Evolutionary conservation across 2,888 invertebrate species (phyloP), one percentile per base, ranked within the genome.

Genomic region (Leptopilina myrica): DNA sequence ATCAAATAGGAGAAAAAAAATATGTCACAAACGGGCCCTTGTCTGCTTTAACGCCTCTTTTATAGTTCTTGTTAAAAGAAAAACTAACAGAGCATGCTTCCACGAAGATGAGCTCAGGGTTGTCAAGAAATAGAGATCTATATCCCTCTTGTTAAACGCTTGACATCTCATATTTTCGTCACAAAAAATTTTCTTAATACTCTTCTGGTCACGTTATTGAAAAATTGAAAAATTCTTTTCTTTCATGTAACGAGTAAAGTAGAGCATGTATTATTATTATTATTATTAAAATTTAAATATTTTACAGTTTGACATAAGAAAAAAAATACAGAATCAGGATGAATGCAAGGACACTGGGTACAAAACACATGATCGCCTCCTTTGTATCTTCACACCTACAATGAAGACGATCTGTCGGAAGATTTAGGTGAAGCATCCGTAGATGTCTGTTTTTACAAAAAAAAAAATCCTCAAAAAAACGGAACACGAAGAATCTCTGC

Each of bases 321-420:
- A 33, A 26, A 33, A 33, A 33, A 5, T 33, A 33, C 0, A 33
- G 33, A 33, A 4, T 33, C 2, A 33, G 33, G 3, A 86, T 84
- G 69, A 5, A 86, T 84, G 69, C 78, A 64, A 81, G 84, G 84
- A 86, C 82, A 85, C 78, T 76, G 78, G 79, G 82, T 83, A 89
- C 86, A 88, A 88, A 89, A 90, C 86, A 86, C 80, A 87, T 85
- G 89, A 89, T 88, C 89, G 86, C 84, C 83, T 86, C 85, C 82
- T 88, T 91, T 91, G 91, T 90, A 90, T 89, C 85, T 87, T 91
- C 90, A 89, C 91, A 91, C 91, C 90, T 91, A 80, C 83, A 79
- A 89, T 88, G 89, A 90, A 88, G 87, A 84, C 86, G 81, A 86
- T 82, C 82, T 78, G 82, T 79, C 84, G 85, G 85, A 85, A 87